Conservation (phyloP, 1,140 invertebrate genomes). For the Melipona quadrifasciata region DNA sequence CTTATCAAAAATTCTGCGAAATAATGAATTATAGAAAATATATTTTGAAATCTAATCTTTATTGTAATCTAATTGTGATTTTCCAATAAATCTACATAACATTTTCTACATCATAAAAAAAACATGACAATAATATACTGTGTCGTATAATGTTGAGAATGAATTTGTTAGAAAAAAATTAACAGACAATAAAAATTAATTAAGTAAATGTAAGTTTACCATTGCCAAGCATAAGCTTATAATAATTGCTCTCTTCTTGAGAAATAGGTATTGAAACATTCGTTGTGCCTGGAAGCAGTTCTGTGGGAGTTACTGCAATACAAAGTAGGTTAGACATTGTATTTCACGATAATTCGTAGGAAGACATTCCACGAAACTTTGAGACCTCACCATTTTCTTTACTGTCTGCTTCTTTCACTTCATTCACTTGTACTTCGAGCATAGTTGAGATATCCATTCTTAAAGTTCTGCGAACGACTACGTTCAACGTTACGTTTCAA, state of each 20-base stretch:
- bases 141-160: background rate
- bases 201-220: conserved; percentile 61
- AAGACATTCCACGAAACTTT: background rate
- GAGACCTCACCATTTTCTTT: conserved; percentile 71
- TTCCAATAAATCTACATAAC: background rate
- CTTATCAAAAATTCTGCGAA: background rate
- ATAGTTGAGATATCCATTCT: conserved; percentile 79
- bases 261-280: conserved; percentile 52
- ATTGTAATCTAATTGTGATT: no score
- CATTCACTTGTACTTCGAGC: conserved; percentile 78
- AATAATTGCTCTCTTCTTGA: conserved; percentile 73
- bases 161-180: background rate
- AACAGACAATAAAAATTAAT: conserved; percentile 10
- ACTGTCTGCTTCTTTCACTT: conserved; percentile 67
- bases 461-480: background rate
- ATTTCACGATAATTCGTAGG: background rate
- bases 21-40: background rate
- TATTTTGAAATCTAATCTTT: background rate
- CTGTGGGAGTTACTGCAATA: conserved; percentile 68
- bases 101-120: background rate
- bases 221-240: conserved; percentile 72
- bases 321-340: conserved; percentile 52
- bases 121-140: background rate
- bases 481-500: conserved; percentile 59
- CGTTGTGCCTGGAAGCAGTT: conserved; percentile 35